These are phyloP conservation scores for Gracilinanus agilis DNA, from an alignment of 2,113 vertebrate genomes.

Conservation along the genomic window DNA sequence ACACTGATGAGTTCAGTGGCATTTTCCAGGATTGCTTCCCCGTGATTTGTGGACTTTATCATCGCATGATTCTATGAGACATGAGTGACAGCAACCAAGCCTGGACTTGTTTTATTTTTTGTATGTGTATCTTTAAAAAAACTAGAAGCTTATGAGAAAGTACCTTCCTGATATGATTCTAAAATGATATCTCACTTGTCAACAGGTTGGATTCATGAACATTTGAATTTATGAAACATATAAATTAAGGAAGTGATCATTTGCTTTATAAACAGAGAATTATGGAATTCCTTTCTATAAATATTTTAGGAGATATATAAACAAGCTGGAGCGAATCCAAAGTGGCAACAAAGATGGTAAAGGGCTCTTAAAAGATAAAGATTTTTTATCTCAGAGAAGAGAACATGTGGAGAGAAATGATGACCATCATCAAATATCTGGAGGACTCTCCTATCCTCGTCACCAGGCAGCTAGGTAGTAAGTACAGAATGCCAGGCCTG, in stretches of 20 bases:
- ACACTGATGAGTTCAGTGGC: not conserved
- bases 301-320: not conserved
- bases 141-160: not conserved
- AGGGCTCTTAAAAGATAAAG: not conserved
- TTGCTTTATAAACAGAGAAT: not conserved
- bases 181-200: not conserved
- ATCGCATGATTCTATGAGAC: not conserved
- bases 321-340: not conserved
- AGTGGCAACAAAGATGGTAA: not conserved
- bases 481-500: too few relatives aligned
- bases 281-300: not conserved
- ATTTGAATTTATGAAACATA: not conserved
- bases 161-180: not conserved
- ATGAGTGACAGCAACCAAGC: not conserved
- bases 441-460: not conserved
- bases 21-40: not conserved
- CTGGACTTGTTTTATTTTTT: not conserved
- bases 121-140: not conserved
- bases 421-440: not conserved
- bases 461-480: too few relatives aligned
- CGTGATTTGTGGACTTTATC: not conserved
- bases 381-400: not conserved
- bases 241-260: not conserved
- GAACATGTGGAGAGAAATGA: not conserved
- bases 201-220: not conserved